phyloP scores from a whole-genome alignment of 2,888 invertebrate genomes.

The Dryobotodes eremita region DNA sequence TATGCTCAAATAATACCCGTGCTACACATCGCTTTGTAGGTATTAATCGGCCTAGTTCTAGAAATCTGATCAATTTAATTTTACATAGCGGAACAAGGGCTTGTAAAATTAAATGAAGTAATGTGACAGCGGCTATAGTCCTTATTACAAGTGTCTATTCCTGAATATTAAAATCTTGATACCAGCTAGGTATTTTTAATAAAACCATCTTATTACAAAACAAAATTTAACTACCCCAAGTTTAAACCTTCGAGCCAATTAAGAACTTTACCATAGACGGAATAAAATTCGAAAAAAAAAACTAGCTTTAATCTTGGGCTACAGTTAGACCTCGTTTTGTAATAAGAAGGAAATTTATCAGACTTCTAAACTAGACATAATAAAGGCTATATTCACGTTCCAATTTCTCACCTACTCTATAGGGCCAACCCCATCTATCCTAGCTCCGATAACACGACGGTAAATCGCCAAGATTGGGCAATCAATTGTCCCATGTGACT shows the following conservation, averaged over 20 bases:
- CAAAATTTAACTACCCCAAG: too few relatives aligned
- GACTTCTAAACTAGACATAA: constrained; percentile 12
- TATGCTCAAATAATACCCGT: background rate
- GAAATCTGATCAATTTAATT: constrained; percentile 3
- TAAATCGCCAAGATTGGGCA: background rate
- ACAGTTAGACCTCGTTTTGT: too few relatives aligned
- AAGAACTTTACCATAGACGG: too few relatives aligned
- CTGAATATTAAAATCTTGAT: background rate
- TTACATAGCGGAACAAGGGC: background rate
- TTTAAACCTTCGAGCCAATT: too few relatives aligned
- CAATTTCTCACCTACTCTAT: background rate
- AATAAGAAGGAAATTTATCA: constrained; percentile 10
- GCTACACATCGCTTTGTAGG: background rate
- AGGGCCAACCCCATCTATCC: too few relatives aligned
- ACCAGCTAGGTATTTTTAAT: too few relatives aligned
- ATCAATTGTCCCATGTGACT: background rate
- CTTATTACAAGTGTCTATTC: background rate
- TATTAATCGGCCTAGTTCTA: constrained; percentile 3
- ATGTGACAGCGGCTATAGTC: background rate
- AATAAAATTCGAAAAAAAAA: too few relatives aligned
- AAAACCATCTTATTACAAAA: too few relatives aligned
- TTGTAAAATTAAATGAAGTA: background rate
- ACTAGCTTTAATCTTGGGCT: too few relatives aligned
- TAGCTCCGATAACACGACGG: background rate
- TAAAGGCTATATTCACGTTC: background rate